phyloP scores from a whole-genome alignment of 2,888 invertebrate species.

The Eupsilia transversa region DNA sequence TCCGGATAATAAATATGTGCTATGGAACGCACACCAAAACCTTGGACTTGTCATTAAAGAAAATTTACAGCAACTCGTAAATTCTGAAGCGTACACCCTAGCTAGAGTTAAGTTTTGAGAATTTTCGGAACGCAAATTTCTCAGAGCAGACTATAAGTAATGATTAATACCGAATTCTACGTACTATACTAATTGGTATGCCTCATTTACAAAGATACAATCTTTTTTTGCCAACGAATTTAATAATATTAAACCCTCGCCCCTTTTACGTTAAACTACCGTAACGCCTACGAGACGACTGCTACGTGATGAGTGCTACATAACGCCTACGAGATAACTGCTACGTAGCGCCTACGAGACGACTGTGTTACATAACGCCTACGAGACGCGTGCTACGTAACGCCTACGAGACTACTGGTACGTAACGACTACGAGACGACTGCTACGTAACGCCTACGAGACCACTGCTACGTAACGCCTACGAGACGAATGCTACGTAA shows the following conservation, averaged over 20 bases:
- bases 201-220: not conserved
- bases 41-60: not conserved
- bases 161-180: slow-evolving; percentile 13
- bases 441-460: too few relatives aligned
- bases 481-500: not conserved
- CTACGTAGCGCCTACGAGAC: not conserved
- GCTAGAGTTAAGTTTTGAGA: not conserved
- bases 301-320: not conserved
- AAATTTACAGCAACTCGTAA: not conserved
- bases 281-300: not conserved
- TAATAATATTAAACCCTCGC: not conserved
- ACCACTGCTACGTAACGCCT: not conserved
- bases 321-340: not conserved
- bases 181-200: slow-evolving; percentile 1
- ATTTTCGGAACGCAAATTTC: not conserved
- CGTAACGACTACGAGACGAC: too few relatives aligned
- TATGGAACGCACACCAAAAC: not conserved
- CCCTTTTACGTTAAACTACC: not conserved
- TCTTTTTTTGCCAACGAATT: slow-evolving; percentile 2
- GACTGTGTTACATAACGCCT: not conserved
- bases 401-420: not conserved
- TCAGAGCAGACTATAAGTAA: not conserved
- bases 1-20: not conserved
- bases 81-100: not conserved
- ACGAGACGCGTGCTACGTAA: not conserved